phyloP scores from a whole-genome alignment of 2,888 invertebrate genomes.

The Cistogaster globosa region DNA sequence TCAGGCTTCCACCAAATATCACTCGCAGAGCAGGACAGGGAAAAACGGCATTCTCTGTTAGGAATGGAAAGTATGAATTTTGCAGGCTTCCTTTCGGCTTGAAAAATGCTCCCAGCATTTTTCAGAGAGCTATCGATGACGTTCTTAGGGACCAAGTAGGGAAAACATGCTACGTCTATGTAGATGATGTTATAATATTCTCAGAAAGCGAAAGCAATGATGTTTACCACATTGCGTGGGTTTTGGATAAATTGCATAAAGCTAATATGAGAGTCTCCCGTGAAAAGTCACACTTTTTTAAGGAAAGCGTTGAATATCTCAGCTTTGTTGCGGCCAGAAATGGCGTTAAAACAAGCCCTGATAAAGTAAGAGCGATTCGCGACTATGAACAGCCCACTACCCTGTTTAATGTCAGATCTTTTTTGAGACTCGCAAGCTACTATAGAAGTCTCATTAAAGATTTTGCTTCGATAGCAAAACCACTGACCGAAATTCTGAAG shows the following conservation, averaged over 20 bases:
- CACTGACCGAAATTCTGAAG: slow-evolving; percentile 69
- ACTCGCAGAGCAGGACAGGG: slow-evolving; percentile 4
- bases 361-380: background rate
- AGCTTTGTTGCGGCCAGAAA: slow-evolving; percentile 14
- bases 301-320: slow-evolving; percentile 39
- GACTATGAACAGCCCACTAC: background rate
- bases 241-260: background rate
- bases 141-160: too few species aligned
- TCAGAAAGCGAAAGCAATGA: slow-evolving; percentile 14
- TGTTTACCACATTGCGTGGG: background rate
- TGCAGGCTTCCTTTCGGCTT: slow-evolving; percentile 55
- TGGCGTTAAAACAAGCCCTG: background rate
- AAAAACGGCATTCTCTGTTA: slow-evolving; percentile 34
- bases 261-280: slow-evolving; percentile 43
- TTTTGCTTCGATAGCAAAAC: slow-evolving; percentile 42
- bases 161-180: too few species aligned
- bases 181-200: background rate
- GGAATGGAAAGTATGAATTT: slow-evolving; percentile 66
- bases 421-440: background rate
- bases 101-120: slow-evolving; percentile 54
- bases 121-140: slow-evolving; percentile 51
- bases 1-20: slow-evolving; percentile 27
- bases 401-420: background rate
- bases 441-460: slow-evolving; percentile 2
- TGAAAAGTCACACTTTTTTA: slow-evolving; percentile 61